These are phyloP conservation scores for Aspidiotus destructor DNA, from an alignment of 2,888 invertebrate genomes.

Conservation along the genomic window DNA sequence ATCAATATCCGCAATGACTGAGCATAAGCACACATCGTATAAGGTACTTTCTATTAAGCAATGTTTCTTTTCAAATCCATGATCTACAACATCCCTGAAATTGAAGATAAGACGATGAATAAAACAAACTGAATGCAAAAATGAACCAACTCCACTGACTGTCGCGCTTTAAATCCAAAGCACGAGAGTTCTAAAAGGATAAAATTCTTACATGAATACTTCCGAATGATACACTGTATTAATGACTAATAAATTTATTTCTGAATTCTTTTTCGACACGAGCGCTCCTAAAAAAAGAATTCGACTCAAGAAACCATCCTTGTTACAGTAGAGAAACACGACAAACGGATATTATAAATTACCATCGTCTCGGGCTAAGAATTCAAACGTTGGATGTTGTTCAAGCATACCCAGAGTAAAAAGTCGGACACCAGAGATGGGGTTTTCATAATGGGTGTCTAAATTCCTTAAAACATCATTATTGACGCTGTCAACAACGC, in stretches of 20 bases:
- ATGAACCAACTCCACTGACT: no score
- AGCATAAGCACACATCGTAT: constrained; percentile 52
- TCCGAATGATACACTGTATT: constrained; percentile 50
- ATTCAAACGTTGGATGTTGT: no score
- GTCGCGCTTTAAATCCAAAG: not conserved
- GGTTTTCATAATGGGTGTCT: constrained; percentile 48
- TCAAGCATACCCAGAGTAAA: constrained; percentile 39
- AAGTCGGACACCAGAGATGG: constrained; percentile 49
- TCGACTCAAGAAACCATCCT: no score
- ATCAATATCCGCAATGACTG: constrained; percentile 56
- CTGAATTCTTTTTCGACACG: constrained; percentile 37
- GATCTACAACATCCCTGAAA: constrained; percentile 46
- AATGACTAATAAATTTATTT: constrained; percentile 49
- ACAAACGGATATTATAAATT: not conserved
- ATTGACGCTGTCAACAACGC: constrained; percentile 29
- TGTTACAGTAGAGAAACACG: no score
- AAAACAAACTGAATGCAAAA: no score
- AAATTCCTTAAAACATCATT: constrained; percentile 45
- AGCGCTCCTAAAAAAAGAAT: constrained; percentile 13
- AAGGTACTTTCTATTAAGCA: constrained; percentile 47
- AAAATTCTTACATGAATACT: constrained; percentile 36
- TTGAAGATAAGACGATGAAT: constrained; percentile 7
- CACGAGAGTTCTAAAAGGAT: not conserved
- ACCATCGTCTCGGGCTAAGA: not conserved
- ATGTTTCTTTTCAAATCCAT: constrained; percentile 45